Evolutionary conservation across 2,113 vertebrate genomes (phyloP), one percentile per base, ranked within the genome.

Genomic region (Crypturellus undulatus): DNA sequence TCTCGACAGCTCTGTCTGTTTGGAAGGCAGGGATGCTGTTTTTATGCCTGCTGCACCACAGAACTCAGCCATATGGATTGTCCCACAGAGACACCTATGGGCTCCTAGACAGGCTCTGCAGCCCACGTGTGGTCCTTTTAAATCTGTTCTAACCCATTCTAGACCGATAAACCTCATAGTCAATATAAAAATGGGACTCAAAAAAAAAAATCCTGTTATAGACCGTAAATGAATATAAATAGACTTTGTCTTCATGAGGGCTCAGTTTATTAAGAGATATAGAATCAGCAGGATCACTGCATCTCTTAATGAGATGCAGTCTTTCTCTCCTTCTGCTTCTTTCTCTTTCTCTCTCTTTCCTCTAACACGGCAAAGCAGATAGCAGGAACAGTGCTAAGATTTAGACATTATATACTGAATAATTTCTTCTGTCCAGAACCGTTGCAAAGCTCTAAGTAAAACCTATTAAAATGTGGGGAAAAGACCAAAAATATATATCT

Each of bases 21-120:
- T 78, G 64, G 83, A 91, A 94, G 68, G 58, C 60, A 92, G 73
- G 34, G 77, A 94, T 78, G 76, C 64, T 94, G 71, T 60, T 97
- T 97, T 94, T 91, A 88, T 94, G 38, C 22, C 45, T 92, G 70
- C 89, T 92, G 72, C 52, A 93, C n/a, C 68, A 52, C 67, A 84
- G 64, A 88, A 71, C 10, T 60, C 47, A 83, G 72, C 42, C 47
- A 78, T 88, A 92, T 96, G 95, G 87, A 79, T 92, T 96, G 90
- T 97, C 87, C 91, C 94, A 91, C 90, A 97, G 95, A 96, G 95
- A 97, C 93, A 76, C 82, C 94, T 97, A 90, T 49, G 93, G 95
- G 85, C 87, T 93, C 82, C 89, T 81, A 81, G 72, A 64, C 83
- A 84, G 58, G 25, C 56, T 95, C 79, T 88, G 75, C 93, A 95